Evolutionary conservation across 2,888 invertebrate species (phyloP), one percentile per base, ranked within the genome.

Genomic region (Cordilura impudica): DNA sequence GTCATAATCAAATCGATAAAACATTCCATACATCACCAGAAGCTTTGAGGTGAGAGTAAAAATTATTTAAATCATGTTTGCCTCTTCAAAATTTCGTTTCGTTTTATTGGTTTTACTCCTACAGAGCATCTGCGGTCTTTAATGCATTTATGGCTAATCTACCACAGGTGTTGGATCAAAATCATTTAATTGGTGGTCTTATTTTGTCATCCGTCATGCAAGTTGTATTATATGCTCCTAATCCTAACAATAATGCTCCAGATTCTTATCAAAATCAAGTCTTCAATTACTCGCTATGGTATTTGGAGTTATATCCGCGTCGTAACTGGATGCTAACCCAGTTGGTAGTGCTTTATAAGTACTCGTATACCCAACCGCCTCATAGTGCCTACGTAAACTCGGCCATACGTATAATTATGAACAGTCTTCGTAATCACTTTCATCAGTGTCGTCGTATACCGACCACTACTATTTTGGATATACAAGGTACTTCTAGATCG

Each of bases 121-220:
- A 2, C 90, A 96, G 98, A 84, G 92, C 94, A 74, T 98, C 98
- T 0, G 95, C 98, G 0, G 97, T 98, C 1, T 98, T 98, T 91
- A 98, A 98, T 90, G 97, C 97, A 0, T 99, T 98, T 88, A 91
- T 99, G 87, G 94, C 97, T 29, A 98, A 97, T 87, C 90, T 99
- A 79, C 97, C 98, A 0, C 97, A 97, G 91, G 93, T 99, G 10
- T 88, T 99, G 86, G 99, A 99, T 89, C 96, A 97, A 88, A 99
- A 99, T 90, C 97, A 98, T 88, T 91, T 95, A 81, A 97, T 99
- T 92, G 98, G 98, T 0, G 95, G 95, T 83, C 92, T 94, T 74
- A 93, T 99, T 65, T 92, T 98, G 5, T 95, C 97, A 6, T 96
- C 97, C 0, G 95, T 96, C 0, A 90, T 98, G 71, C 93, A 93